Conservation (phyloP, 2,797 vertebrate genomes). For the Clarias pachynema region DNA sequence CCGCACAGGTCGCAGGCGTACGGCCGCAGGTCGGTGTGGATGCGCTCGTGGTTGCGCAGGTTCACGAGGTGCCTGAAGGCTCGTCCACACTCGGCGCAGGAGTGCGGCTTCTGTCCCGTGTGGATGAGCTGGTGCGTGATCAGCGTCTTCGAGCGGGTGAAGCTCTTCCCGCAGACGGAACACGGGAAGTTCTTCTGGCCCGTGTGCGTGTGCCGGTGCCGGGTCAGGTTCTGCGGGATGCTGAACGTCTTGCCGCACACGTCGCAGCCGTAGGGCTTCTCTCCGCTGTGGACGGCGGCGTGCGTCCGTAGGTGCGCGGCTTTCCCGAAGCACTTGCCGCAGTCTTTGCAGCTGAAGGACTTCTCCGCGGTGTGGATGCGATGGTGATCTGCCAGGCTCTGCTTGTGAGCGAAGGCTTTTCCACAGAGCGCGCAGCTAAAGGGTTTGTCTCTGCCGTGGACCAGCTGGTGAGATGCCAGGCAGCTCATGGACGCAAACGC, state of each 20-base stretch:
- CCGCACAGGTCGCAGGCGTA: constrained; percentile 72
- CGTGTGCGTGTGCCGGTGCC: constrained; percentile 69
- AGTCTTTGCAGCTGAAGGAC: constrained; percentile 65
- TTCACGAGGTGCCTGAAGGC: constrained; percentile 74
- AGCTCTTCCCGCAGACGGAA: constrained; percentile 70
- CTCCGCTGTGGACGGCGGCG: constrained; percentile 67
- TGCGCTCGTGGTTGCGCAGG: constrained; percentile 74
- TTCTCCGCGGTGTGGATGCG: constrained; percentile 67
- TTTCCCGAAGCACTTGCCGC: constrained; percentile 72
- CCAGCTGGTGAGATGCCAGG: constrained; percentile 63
- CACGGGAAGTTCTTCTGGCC: constrained; percentile 71
- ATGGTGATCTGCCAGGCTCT: constrained; percentile 67
- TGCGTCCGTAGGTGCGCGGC: constrained; percentile 74
- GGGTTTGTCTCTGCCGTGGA: constrained; percentile 68
- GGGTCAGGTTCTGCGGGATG: constrained; percentile 74
- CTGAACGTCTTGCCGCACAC: constrained; percentile 74
- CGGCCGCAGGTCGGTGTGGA: constrained; percentile 73
- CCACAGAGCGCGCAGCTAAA: constrained; percentile 66
- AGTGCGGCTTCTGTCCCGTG: constrained; percentile 73
- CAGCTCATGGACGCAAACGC: constrained; percentile 65
- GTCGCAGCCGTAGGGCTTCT: constrained; percentile 68
- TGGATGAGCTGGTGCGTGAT: constrained; percentile 75
- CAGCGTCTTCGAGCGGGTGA: constrained; percentile 73
- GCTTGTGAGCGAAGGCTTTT: constrained; percentile 66
- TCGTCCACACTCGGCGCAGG: constrained; percentile 71